Conservation (phyloP, 2,113 vertebrate species). For the Recurvirostra avosetta region DNA sequence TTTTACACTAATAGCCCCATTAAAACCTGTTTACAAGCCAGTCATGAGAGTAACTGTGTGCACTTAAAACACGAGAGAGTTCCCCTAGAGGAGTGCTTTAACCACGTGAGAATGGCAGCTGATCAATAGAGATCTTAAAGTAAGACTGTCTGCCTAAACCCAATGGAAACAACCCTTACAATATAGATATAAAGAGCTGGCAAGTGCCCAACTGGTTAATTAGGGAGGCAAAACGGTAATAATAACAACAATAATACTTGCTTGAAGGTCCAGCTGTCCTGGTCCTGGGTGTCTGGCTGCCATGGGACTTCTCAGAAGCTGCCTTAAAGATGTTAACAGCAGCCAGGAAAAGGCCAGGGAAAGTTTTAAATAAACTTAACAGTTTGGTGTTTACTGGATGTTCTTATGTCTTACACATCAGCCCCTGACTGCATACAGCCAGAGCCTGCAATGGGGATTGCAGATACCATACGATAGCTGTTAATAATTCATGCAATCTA, state of each 20-base stretch:
- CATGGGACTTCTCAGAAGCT: constrained; percentile 47
- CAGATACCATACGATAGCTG: background rate
- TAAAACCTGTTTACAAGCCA: constrained; percentile 93
- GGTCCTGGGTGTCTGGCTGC: constrained; percentile 44
- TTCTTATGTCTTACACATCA: background rate
- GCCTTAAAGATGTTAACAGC: constrained; percentile 3
- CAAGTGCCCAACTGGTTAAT: constrained; percentile 80
- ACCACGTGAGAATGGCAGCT: constrained; percentile 71
- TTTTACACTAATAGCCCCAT: constrained; percentile 94
- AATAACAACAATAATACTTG: constrained; percentile 10
- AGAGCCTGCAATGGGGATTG: background rate
- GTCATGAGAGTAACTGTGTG: constrained; percentile 84
- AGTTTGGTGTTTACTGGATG: background rate
- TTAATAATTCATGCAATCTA: background rate
- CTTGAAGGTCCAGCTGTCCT: constrained; percentile 28
- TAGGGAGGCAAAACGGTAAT: constrained; percentile 67
- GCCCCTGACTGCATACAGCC: background rate
- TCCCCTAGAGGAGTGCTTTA: constrained; percentile 75
- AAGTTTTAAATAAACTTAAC: background rate
- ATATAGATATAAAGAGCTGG: constrained; percentile 69
- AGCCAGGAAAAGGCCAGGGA: background rate
- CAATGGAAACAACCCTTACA: constrained; percentile 66
- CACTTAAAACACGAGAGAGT: constrained; percentile 83
- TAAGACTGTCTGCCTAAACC: constrained; percentile 81
- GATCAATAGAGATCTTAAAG: constrained; percentile 83